Percentiles rank a stretch among this genome's conserved stretches.
Conservation (phyloP, 2,797 vertebrate species). For the Squalus acanthias region DNA sequence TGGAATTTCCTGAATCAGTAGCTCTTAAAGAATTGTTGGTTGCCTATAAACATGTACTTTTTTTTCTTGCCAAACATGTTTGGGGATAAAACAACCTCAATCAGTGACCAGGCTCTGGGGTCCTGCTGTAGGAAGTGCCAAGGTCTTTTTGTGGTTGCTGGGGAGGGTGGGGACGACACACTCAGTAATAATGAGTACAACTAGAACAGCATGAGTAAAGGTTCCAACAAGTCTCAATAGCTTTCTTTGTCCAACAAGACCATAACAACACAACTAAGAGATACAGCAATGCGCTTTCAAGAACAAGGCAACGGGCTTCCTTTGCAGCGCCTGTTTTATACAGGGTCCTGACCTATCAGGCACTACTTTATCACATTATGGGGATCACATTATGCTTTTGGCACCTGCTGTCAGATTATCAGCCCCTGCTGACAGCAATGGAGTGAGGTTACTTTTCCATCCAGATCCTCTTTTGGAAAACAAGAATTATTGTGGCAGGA, state of each 20-base stretch:
- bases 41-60: background rate
- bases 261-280: background rate
- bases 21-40: background rate
- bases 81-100: too few relatives aligned
- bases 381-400: background rate
- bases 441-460: background rate
- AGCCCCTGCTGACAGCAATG: background rate
- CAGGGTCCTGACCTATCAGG: too few relatives aligned
- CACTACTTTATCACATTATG: background rate
- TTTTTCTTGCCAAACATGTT: background rate
- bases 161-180: background rate
- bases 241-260: background rate
- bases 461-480: background rate
- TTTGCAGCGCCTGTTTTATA: background rate
- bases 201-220: background rate
- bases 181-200: background rate
- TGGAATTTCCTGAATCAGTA: background rate
- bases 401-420: background rate
- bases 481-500: background rate
- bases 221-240: background rate
- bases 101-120: too few relatives aligned
- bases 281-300: background rate
- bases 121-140: too few relatives aligned
- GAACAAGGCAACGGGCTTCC: background rate
- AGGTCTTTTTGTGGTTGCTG: too few relatives aligned